These are phyloP conservation scores for Mustela lutreola DNA, from an alignment of 2,113 vertebrate genomes.

Conservation along the genomic window DNA sequence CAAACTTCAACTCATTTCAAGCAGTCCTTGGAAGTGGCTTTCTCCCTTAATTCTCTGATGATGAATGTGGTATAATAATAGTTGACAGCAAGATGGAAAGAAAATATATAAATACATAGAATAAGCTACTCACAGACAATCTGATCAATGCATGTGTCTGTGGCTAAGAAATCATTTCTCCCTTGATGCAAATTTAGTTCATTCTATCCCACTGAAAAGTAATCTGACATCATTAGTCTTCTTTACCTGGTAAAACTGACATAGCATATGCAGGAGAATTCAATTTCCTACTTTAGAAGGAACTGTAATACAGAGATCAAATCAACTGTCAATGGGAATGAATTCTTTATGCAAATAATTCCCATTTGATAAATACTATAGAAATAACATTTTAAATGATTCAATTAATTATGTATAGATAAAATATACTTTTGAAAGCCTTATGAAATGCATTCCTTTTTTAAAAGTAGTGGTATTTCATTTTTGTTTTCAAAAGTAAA, in stretches of 20 bases:
- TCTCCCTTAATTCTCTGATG: constrained; percentile 58
- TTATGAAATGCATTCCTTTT: not conserved
- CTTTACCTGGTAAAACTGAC: constrained; percentile 37
- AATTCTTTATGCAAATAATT: constrained; percentile 24
- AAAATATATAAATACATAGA: constrained; percentile 68
- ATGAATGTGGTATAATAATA: constrained; percentile 62
- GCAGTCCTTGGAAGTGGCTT: not conserved
- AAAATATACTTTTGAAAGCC: not conserved
- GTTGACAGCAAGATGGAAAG: constrained; percentile 61
- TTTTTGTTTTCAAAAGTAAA: not conserved
- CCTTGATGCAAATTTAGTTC: constrained; percentile 67
- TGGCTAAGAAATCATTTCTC: constrained; percentile 61
- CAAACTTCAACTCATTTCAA: constrained; percentile 15
- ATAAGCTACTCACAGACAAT: constrained; percentile 57
- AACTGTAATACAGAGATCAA: constrained; percentile 2
- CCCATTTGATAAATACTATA: not conserved
- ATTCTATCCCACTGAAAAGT: constrained; percentile 51
- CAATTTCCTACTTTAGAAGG: not conserved
- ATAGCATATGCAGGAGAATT: not conserved
- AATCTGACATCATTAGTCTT: constrained; percentile 60
- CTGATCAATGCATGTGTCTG: constrained; percentile 60
- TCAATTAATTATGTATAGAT: not conserved
- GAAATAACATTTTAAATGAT: not conserved
- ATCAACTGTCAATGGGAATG: not conserved
- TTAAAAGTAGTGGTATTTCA: not conserved